A percentile compares a stretch with the other conserved stretches of the same genome.
phyloP scores from a whole-genome alignment of 1,140 invertebrate genomes.

The Aphelenchoides avenae region DNA sequence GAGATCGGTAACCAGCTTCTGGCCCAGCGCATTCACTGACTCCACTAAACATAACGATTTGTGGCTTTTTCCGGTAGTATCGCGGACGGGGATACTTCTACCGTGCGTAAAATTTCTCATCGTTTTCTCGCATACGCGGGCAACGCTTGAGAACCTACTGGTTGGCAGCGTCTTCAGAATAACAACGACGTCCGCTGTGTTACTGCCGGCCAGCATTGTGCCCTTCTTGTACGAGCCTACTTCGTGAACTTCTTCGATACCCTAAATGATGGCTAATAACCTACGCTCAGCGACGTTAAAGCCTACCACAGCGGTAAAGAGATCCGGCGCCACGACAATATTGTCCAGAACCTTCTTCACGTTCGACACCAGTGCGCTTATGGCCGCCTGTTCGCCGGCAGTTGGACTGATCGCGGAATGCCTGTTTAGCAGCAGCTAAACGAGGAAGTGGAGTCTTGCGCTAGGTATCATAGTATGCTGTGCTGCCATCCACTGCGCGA shows the following conservation, averaged over 20 bases:
- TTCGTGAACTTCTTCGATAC: constrained; percentile 45
- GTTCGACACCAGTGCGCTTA: constrained; percentile 28
- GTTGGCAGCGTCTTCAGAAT: constrained; percentile 96
- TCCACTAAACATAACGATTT: constrained; percentile 68
- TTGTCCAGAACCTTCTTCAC: constrained; percentile 40
- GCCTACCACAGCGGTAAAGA: constrained; percentile 36
- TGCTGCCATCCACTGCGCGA: neutral
- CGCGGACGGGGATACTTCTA: too few species aligned
- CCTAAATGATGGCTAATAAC: constrained; percentile 27
- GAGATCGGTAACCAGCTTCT: constrained; percentile 79
- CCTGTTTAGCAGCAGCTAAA: constrained; percentile 24
- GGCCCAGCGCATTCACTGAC: constrained; percentile 81
- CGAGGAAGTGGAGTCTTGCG: constrained; percentile 11
- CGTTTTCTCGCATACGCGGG: too few species aligned
- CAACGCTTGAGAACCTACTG: constrained; percentile 62
- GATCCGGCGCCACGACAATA: constrained; percentile 36
- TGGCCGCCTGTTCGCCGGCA: constrained; percentile 33
- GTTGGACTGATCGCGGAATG: constrained; percentile 35
- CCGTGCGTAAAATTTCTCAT: too few species aligned
- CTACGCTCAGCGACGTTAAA: constrained; percentile 19
- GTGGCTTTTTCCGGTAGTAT: too few species aligned
- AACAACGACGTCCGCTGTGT: constrained; percentile 91
- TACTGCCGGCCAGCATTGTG: constrained; percentile 89
- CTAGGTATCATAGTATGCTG: neutral
- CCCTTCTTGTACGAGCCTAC: constrained; percentile 91